Evolutionary conservation across 2,888 invertebrate genomes (phyloP), one percentile per base, ranked within the genome.

Genomic region (Phengaris arion): DNA sequence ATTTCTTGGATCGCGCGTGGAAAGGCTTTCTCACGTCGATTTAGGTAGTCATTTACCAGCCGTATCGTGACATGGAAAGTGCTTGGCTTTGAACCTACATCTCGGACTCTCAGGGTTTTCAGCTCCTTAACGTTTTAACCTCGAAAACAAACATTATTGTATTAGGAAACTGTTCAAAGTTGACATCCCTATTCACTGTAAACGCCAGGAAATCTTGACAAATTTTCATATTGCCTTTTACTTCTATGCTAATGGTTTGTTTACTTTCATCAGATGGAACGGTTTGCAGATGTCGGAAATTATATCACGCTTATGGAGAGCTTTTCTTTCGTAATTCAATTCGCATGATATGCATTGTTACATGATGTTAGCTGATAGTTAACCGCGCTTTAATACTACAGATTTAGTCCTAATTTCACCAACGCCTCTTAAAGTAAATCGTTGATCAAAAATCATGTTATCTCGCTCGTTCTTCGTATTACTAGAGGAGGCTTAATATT

Each of bases 41-140:
- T 55, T 69, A 55, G 15, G 75, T 55, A 57, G 70, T 75, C 75
- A 75, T 75, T 75, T 70, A 68, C n/a, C 35, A 83, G 84, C 81
- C 85, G 82, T 81, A 82, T 79, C 78, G 79, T 79, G 75, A 80
- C 82, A 81, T 82, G 86, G 89, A 89, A 89, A 89, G 89, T 87
- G 84, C 83, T 83, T 75, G 79, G 82, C 46, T 79, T 77, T 78
- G 79, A 55, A 69, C 75, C 68, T 69, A 75, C 54, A 69, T 46
- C 69, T 69, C 57, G 46, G 72, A 72, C 72, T 35, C 64, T 10
- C 35, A 64, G 64, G 35, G 64, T 13, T 64, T 7, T 35, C 64
- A 64, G 0, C 13, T 64, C 6, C 6, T 12, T 48, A 45, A 10
- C 9, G 2, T 45, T 35, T 12, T 64, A 64, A 12, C 35, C 35